These are phyloP conservation scores for Crossocerus cetratus DNA, from an alignment of 2,888 invertebrate species.

Conservation along the genomic window DNA sequence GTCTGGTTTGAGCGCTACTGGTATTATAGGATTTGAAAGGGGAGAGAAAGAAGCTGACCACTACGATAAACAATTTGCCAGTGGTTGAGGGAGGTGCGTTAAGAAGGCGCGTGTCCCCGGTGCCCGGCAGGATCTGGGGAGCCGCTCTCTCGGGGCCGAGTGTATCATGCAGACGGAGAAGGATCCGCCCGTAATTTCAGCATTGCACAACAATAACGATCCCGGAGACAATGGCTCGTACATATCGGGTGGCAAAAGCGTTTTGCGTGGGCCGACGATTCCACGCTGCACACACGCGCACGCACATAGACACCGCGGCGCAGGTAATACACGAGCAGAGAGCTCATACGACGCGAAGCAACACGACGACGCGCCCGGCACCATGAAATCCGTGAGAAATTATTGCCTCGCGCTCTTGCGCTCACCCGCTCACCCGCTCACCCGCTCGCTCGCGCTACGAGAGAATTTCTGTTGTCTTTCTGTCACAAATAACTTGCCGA, in stretches of 20 bases:
- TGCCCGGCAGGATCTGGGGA: not conserved
- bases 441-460: slow-evolving; percentile 35
- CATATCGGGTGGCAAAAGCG: slow-evolving; percentile 67
- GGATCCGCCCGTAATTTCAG: slow-evolving; percentile 59
- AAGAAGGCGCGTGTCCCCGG: slow-evolving; percentile 3
- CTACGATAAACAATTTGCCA: slow-evolving; percentile 48
- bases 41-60: slow-evolving; percentile 26
- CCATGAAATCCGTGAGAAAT: slow-evolving; percentile 36
- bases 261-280: slow-evolving; percentile 60
- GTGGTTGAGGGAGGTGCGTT: slow-evolving; percentile 20
- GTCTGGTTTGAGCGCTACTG: not conserved
- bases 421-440: slow-evolving; percentile 4
- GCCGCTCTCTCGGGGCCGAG: slow-evolving; percentile 38
- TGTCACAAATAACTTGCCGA: slow-evolving; percentile 44
- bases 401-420: slow-evolving; percentile 33
- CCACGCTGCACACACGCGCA: slow-evolving; percentile 15
- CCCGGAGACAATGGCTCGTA: slow-evolving; percentile 66
- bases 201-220: slow-evolving; percentile 63
- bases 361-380: not conserved
- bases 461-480: slow-evolving; percentile 53
- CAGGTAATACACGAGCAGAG: too few relatives aligned
- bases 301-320: not conserved
- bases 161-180: slow-evolving; percentile 47
- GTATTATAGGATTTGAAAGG: not conserved
- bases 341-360: too few relatives aligned